Base-by-base conservation (phyloP, 2,113 vertebrate genomes). In the Aptenodytes patagonicus region DNA sequence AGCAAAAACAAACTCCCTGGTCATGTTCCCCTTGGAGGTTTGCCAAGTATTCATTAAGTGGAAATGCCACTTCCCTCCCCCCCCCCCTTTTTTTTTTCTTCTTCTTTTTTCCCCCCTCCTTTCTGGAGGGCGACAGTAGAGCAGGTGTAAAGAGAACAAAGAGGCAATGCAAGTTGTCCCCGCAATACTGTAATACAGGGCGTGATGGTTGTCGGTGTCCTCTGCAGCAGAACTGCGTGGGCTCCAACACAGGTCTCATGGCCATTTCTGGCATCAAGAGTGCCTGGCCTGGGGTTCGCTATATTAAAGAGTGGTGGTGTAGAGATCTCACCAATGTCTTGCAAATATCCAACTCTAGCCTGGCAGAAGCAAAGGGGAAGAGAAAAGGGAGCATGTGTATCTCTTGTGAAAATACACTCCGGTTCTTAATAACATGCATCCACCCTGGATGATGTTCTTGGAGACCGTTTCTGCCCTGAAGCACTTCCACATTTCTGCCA, bases 1-100 rank as follows among this genome's bases (percentile, higher is more conserved):
- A 61, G 89, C 52, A 97, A 85, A 95, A 76, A 5, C 86, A 60
- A 94, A 83, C 57, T 93, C 90, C 58, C 78, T 26, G 65, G 34
- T 82, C 70, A 19, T 5, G 49, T 17, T 95, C 54, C 40, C 36
- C 32, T 85, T 71, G 78, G 61, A 94, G 40, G 25, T 76, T 25
- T 83, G 81, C 70, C 82, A 69, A 25, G 6, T 42, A 57, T 31
- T 83, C 60, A 83, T 9, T 16, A 52, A 69, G 34, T 38, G 22
- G 36, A 40, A 80, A 90, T 31, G 25, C 12, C 62, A 29, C 44
- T 61, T 51, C 12, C 36, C 44, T 61, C 1, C 42, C 13, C 42
- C 13, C 13, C 13, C 42, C 6, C 1, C 6, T 28, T 36, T 12
- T 16, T 25, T 51, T 16, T 34, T 2, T 12, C 15, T 20, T 6